Base-by-base conservation (phyloP, 2,888 invertebrate species). In the Xestoiulus laeticollis region DNA sequence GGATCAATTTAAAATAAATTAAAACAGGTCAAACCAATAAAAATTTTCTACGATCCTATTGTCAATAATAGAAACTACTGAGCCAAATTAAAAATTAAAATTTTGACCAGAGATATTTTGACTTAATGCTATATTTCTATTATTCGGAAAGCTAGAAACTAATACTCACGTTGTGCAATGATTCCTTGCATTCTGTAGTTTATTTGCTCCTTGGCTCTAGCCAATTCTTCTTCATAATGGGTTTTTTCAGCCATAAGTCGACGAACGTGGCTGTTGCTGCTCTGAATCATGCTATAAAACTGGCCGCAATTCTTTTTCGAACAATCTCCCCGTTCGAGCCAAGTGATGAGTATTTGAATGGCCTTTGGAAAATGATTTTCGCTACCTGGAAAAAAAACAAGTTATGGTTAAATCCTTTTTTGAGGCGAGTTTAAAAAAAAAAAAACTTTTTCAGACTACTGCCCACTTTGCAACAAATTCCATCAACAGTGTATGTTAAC, bases 271-370 rank as follows among this genome's bases (percentile, higher is more conserved):
- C 97, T 96, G 93, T 98, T 98, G 0, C 97, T 97, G 38, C 96
- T 96, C 93, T 98, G 98, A 89, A 98, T 96, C 97, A 98, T 97
- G 10, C 97, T 96, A 92, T 98, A 98, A 92, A 98, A 98, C 82
- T 95, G 95, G 91, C 96, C 97, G 1, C 97, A 95, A 92, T 97
- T 98, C 89, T 96, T 95, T 92, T 98, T 98, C 85, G 94, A 96
- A 91, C 98, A 98, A 92, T 98, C 98, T 0, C 98, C 98, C 16
- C 98, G 94, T 91, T 98, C 98, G 90, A 99, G 92, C 98, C 98
- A 99, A 0, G 96, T 95, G 59, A 97, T 94, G 43, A 98, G 95
- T 33, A 96, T 95, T 94, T 95, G 95, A 0, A 97, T 96, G 30
- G 96, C 96, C 91, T 96, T 96, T 26, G 59, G 53, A 48, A 48